phyloP scores from a whole-genome alignment of 2,113 vertebrate genomes.

The Aspiorhynchus laticeps region DNA sequence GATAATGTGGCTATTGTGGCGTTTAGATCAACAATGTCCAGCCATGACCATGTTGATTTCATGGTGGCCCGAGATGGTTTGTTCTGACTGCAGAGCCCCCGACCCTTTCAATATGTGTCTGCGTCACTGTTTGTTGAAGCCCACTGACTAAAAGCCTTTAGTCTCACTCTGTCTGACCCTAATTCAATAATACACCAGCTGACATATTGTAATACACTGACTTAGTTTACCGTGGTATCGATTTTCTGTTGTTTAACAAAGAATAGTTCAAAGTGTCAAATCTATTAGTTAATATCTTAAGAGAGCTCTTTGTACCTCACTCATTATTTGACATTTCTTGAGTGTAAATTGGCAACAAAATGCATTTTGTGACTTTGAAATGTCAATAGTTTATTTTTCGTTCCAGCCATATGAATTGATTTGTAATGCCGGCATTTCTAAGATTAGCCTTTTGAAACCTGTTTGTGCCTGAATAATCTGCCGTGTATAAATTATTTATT shows the following conservation, averaged over 20 bases:
- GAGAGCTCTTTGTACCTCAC: background rate
- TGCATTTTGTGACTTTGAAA: conserved; percentile 4
- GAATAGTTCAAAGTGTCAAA: conserved; percentile 4
- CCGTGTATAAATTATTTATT: conserved; percentile 59
- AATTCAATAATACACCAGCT: conserved; percentile 46
- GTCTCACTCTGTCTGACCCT: conserved; percentile 27
- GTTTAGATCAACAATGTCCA: conserved; percentile 65
- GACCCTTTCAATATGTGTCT: conserved; percentile 39
- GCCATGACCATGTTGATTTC: conserved; percentile 67
- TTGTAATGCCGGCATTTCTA: conserved; percentile 34
- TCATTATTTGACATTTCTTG: background rate
- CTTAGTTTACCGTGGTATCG: background rate
- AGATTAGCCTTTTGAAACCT: conserved; percentile 22
- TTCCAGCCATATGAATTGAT: conserved; percentile 15
- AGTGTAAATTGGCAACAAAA: background rate
- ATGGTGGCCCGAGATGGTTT: conserved; percentile 54
- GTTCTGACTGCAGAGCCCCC: conserved; percentile 54
- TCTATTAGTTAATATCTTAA: conserved; percentile 21
- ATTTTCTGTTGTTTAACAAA: conserved; percentile 22
- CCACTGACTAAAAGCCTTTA: conserved; percentile 14
- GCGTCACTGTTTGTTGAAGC: conserved; percentile 52
- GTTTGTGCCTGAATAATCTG: conserved; percentile 50
- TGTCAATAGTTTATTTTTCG: conserved; percentile 12
- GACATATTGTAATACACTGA: conserved; percentile 29
- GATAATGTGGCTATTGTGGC: conserved; percentile 67